These are phyloP conservation scores for Phoxinus dragarum DNA, from an alignment of 2,797 vertebrate genomes.

Conservation along the genomic window DNA sequence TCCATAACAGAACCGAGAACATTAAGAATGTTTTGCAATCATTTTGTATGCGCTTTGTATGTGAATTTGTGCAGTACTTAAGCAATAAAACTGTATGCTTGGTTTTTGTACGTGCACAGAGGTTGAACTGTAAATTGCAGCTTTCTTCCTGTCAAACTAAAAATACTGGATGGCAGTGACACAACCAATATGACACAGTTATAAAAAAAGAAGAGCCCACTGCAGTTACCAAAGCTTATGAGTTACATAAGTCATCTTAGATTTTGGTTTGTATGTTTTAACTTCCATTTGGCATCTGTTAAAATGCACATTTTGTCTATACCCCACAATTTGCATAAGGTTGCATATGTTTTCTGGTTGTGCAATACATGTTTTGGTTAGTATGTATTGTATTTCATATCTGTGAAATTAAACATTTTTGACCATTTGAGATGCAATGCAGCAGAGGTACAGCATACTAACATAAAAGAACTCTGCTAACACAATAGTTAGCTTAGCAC, in stretches of 20 bases:
- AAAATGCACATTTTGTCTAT: slow-evolving; percentile 40
- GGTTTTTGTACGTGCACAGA: slow-evolving; percentile 66
- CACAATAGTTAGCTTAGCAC: slow-evolving; percentile 28
- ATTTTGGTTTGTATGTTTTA: slow-evolving; percentile 20
- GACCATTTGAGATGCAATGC: slow-evolving; percentile 2
- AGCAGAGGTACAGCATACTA: background rate
- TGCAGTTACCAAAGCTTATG: slow-evolving; percentile 59
- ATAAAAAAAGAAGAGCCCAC: slow-evolving; percentile 41
- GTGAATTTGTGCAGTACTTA: slow-evolving; percentile 58
- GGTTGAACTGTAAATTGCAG: slow-evolving; percentile 66
- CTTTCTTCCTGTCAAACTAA: slow-evolving; percentile 54
- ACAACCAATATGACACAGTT: slow-evolving; percentile 1
- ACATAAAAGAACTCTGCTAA: slow-evolving; percentile 18
- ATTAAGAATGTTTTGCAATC: slow-evolving; percentile 65
- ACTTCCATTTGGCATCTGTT: slow-evolving; percentile 21
- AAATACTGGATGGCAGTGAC: slow-evolving; percentile 26
- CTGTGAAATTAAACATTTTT: slow-evolving; percentile 10
- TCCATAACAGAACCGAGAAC: slow-evolving; percentile 64
- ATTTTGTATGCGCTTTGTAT: slow-evolving; percentile 63
- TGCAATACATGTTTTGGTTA: slow-evolving; percentile 32
- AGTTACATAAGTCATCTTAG: slow-evolving; percentile 46
- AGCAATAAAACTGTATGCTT: slow-evolving; percentile 64
- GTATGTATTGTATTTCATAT: slow-evolving; percentile 33
- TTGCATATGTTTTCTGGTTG: slow-evolving; percentile 34
- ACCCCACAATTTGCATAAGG: slow-evolving; percentile 35